phyloP scores from a whole-genome alignment of 2,113 vertebrate species.

The Cyphomyrus discorhynchus region DNA sequence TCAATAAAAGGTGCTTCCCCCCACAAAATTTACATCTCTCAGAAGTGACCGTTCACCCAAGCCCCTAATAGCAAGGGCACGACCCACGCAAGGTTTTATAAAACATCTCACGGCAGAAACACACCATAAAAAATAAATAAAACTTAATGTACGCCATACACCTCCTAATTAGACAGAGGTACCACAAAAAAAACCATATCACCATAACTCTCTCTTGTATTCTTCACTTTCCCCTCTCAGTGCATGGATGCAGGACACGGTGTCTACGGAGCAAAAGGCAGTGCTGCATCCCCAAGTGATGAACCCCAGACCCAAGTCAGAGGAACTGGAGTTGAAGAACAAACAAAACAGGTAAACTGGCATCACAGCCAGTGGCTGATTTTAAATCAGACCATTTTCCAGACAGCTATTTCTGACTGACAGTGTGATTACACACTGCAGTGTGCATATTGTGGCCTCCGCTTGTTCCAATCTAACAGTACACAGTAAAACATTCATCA shows the following conservation, averaged over 20 bases:
- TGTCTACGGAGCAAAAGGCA: not conserved
- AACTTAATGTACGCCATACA: not conserved
- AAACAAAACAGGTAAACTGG: not conserved
- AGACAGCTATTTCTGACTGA: not conserved
- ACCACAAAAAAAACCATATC: not conserved
- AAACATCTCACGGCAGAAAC: not conserved
- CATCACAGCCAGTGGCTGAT: not conserved
- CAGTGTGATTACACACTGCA: not conserved
- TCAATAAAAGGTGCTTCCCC: not conserved
- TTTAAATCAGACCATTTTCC: not conserved
- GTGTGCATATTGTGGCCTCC: not conserved
- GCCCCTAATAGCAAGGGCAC: not conserved
- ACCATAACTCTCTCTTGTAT: not conserved
- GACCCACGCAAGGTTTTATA: not conserved
- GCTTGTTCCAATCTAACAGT: not conserved
- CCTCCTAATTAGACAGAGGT: not conserved
- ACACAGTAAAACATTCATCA: not conserved
- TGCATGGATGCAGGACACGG: not conserved
- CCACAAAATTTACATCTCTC: not conserved
- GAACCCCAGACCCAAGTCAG: not conserved
- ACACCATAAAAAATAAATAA: conserved; percentile 13
- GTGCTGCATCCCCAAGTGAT: not conserved
- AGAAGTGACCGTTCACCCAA: not conserved
- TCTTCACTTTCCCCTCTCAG: conserved; percentile 3
- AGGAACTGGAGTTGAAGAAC: not conserved